phyloP scores from a whole-genome alignment of 1,140 invertebrate species.

The Musca vetustissima region DNA sequence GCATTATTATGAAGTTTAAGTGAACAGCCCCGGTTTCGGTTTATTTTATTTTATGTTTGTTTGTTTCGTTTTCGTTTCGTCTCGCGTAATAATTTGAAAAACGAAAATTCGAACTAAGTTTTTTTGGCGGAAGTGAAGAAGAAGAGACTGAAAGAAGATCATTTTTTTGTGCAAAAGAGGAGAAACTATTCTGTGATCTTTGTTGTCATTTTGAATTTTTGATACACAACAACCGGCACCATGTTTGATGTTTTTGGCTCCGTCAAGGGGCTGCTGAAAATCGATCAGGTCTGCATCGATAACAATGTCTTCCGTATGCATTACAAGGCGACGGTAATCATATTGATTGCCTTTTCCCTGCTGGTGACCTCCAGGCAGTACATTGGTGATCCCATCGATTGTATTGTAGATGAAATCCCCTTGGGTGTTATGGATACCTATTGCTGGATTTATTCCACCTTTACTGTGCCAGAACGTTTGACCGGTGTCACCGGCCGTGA shows the following conservation, averaged over 20 bases:
- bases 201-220: not conserved
- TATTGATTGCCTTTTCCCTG: slow-evolving; percentile 88
- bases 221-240: slow-evolving; percentile 37
- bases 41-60: too few relatives aligned
- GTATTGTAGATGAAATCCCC: slow-evolving; percentile 87
- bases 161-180: not conserved
- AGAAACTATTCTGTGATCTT: slow-evolving; percentile 12
- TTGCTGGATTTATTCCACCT: slow-evolving; percentile 95
- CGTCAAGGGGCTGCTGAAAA: slow-evolving; percentile 86
- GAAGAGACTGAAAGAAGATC: not conserved
- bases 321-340: slow-evolving; percentile 91
- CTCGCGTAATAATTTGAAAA: too few relatives aligned
- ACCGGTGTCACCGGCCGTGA: slow-evolving; percentile 72
- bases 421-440: slow-evolving; percentile 89
- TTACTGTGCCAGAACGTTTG: slow-evolving; percentile 77
- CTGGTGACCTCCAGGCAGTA: slow-evolving; percentile 93
- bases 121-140: not conserved
- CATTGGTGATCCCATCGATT: slow-evolving; percentile 93
- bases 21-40: not conserved
- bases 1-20: slow-evolving; percentile 21
- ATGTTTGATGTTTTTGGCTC: slow-evolving; percentile 95
- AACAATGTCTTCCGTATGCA: slow-evolving; percentile 93
- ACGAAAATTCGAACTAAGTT: too few relatives aligned
- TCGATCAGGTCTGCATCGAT: slow-evolving; percentile 89
- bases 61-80: too few relatives aligned